Base-by-base conservation (phyloP, 2,888 invertebrate genomes). In the Hemicrepidius hirtus region DNA sequence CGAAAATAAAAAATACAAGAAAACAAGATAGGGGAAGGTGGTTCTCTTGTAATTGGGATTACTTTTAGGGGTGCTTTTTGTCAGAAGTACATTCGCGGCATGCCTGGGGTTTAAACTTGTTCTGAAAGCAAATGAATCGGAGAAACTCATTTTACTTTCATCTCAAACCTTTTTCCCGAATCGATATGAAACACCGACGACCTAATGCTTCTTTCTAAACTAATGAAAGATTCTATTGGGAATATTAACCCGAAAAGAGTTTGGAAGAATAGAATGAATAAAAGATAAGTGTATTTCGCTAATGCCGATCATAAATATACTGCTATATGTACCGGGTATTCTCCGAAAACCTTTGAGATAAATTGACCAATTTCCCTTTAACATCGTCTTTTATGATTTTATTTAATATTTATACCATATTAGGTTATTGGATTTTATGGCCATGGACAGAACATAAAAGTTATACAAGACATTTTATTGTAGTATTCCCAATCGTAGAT, bases 81-180 rank as follows among this genome's bases (percentile, higher is more conserved):
- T 53, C 24, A 28, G 10, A 53, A 28, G 32, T 21, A 53, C 28
- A 53, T 28, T 12, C 18, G 16, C 40, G 12, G 57, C 37, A 37
- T 20, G 57, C 21, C 32, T 18, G 12, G 32, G 32, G 55, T 35
- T 35, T 50, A 37, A 50, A 64, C 46, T 64, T 20, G 13, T 57
- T 57, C 37, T 18, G 16, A 50, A 50, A 64, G 21, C 50, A 50
- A 64, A 50, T 50, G 50, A 64, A 50, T 64, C 64, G 37, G 21
- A 50, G 50, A 40, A 40, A 50, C 50, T 64, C 64, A 64, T 50
- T 64, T 64, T 46, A 64, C 64, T 50, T 64, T 64, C 64, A 64
- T 50, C 40, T 64, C 21, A 21, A 37, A 18, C 57, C 16, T 55
- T 35, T 55, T 49, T 32, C 21, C n/a, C 24, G 50, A 64, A 64